These are phyloP conservation scores for Spheniscus humboldti DNA, from an alignment of 2,797 vertebrate genomes.

Conservation along the genomic window DNA sequence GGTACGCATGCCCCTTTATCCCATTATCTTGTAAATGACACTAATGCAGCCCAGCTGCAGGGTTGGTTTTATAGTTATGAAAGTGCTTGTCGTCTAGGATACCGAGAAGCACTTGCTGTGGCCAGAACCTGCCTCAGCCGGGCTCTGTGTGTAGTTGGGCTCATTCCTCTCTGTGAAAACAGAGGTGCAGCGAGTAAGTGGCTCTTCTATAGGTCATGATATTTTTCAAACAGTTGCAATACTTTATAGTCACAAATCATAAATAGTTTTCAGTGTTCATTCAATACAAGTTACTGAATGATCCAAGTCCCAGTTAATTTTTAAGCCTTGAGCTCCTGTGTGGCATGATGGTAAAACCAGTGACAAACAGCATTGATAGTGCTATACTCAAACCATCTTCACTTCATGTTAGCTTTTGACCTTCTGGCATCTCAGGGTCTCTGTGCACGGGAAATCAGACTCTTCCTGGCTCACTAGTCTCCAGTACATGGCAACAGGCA, in stretches of 20 bases:
- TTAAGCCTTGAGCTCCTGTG: not conserved
- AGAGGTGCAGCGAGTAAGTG: not conserved
- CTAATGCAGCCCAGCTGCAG: not conserved
- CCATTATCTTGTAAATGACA: not conserved
- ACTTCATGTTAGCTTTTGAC: not conserved
- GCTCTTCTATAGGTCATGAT: not conserved
- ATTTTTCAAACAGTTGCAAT: not conserved
- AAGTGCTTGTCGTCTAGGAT: not conserved
- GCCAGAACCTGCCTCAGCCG: not conserved
- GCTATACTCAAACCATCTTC: not conserved
- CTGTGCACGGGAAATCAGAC: not conserved
- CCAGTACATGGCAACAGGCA: not conserved
- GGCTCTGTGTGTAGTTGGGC: not conserved
- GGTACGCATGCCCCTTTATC: not conserved
- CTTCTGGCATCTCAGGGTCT: not conserved
- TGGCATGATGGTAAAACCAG: not conserved
- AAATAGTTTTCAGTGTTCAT: not conserved
- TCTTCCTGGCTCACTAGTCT: not conserved
- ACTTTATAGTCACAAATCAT: not conserved
- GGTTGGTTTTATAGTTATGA: not conserved
- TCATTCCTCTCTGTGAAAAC: not conserved
- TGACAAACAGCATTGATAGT: not conserved
- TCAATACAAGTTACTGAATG: not conserved
- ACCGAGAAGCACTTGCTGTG: not conserved
- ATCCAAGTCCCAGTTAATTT: not conserved